Evolutionary conservation across 2,888 invertebrate species (phyloP).

Genomic region (Caenorhabditis plicata): DNA sequence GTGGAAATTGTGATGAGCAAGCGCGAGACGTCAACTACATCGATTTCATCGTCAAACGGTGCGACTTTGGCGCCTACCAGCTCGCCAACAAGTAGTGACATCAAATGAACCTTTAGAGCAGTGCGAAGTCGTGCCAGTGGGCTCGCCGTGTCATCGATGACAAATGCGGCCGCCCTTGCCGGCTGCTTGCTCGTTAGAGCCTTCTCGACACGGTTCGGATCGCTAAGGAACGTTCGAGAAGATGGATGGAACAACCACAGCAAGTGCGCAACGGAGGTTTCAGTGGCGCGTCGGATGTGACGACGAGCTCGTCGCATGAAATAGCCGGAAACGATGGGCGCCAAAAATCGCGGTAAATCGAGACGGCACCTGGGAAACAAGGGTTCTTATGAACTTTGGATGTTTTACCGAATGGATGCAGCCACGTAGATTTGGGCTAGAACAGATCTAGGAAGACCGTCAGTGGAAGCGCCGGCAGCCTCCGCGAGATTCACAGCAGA

Average conservation of each 20-base stretch:
- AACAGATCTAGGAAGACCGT: slow-evolving; percentile 40
- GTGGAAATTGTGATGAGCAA: slow-evolving; percentile 53
- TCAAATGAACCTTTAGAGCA: slow-evolving; percentile 56
- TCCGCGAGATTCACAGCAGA: slow-evolving; percentile 63
- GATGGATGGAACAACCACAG: slow-evolving; percentile 60
- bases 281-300: slow-evolving; percentile 49
- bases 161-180: slow-evolving; percentile 15
- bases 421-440: slow-evolving; percentile 46
- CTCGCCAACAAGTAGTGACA: slow-evolving; percentile 50
- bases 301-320: slow-evolving; percentile 56
- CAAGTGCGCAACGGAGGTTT: slow-evolving; percentile 37
- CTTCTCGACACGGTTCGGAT: slow-evolving; percentile 21
- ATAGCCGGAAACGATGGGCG: slow-evolving; percentile 51
- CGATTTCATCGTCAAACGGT: slow-evolving; percentile 30
- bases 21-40: slow-evolving; percentile 55
- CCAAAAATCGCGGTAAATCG: slow-evolving; percentile 48
- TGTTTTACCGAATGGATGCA: slow-evolving; percentile 30
- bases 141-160: slow-evolving; percentile 40
- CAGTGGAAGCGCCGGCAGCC: slow-evolving; percentile 51
- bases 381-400: neutral
- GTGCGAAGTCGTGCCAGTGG: slow-evolving; percentile 50
- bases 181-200: slow-evolving; percentile 17
- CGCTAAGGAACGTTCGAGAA: slow-evolving; percentile 45
- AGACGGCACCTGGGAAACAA: slow-evolving; percentile 44
- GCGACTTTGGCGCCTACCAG: slow-evolving; percentile 28